phyloP scores from a whole-genome alignment of 2,113 vertebrate genomes.

The Ceuthmochares aereus region DNA sequence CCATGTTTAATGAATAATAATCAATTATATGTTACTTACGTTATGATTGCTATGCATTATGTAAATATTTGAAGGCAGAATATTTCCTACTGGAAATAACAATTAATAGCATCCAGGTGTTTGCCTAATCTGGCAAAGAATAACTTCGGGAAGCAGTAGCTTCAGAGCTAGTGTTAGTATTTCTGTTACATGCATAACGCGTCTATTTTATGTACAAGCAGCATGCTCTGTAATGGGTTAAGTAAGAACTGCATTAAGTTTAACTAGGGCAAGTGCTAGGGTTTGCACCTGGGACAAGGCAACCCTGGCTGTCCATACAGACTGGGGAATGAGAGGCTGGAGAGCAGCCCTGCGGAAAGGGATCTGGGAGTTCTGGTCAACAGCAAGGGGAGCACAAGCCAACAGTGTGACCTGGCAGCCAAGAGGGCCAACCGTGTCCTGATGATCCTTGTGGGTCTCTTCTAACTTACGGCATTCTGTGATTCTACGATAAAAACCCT shows the following conservation, averaged over 20 bases:
- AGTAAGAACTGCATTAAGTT: background rate
- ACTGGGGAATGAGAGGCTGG: too few relatives aligned
- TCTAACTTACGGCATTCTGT: too few relatives aligned
- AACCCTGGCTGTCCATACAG: too few relatives aligned
- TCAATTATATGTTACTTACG: background rate
- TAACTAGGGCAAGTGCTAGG: too few relatives aligned
- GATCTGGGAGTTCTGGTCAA: too few relatives aligned
- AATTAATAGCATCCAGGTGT: background rate
- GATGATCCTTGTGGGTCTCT: too few relatives aligned
- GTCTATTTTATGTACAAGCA: background rate
- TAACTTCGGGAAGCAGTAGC: background rate
- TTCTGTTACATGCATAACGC: background rate
- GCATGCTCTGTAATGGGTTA: background rate
- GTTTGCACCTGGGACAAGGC: too few relatives aligned
- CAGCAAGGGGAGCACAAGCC: too few relatives aligned
- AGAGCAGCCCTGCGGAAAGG: too few relatives aligned
- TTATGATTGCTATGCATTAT: background rate
- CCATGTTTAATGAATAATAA: background rate
- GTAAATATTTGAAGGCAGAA: slow-evolving; percentile 29
- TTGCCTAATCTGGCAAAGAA: background rate
- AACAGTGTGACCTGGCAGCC: too few relatives aligned
- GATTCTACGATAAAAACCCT: background rate
- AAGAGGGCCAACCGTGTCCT: too few relatives aligned
- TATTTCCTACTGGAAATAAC: background rate
- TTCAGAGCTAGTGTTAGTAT: background rate